Evolutionary conservation across 2,888 invertebrate species (phyloP).

Genomic region (Gryllus longicercus): DNA sequence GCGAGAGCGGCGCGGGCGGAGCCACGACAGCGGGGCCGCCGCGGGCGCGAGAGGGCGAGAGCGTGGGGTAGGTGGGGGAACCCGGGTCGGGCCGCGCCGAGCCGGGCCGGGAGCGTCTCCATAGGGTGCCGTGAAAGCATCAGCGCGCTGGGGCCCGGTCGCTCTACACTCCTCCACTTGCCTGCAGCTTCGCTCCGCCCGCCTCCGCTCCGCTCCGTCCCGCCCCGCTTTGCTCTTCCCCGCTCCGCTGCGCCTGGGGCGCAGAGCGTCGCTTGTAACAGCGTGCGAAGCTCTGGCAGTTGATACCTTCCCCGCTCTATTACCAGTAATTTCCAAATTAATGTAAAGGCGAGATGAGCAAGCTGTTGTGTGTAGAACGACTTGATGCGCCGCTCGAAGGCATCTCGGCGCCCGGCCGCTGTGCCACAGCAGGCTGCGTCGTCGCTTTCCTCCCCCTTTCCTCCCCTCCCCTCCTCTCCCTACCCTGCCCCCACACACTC

Average conservation of each 20-base stretch:
- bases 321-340: conserved; percentile 17
- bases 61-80: neutral
- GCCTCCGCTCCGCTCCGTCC: neutral
- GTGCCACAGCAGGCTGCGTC: neutral
- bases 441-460: neutral
- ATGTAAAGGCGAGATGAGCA: conserved; percentile 17
- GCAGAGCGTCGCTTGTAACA: neutral
- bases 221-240: neutral
- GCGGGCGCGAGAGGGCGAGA: neutral
- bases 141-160: neutral
- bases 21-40: neutral
- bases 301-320: conserved; percentile 17
- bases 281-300: conserved; percentile 4
- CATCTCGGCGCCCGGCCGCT: neutral
- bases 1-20: too few relatives aligned
- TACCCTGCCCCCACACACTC: too few relatives aligned
- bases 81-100: neutral
- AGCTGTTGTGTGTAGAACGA: conserved; percentile 17
- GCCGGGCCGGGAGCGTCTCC: neutral
- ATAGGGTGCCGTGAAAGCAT: neutral
- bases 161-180: neutral
- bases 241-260: neutral
- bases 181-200: neutral
- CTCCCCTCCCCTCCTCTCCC: too few relatives aligned
- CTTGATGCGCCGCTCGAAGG: conserved; percentile 2